Percentiles rank a stretch among this genome's conserved stretches.
These are phyloP conservation scores for Emydura subglobosa DNA, from an alignment of 2,113 vertebrate species.

Conservation along the genomic window DNA sequence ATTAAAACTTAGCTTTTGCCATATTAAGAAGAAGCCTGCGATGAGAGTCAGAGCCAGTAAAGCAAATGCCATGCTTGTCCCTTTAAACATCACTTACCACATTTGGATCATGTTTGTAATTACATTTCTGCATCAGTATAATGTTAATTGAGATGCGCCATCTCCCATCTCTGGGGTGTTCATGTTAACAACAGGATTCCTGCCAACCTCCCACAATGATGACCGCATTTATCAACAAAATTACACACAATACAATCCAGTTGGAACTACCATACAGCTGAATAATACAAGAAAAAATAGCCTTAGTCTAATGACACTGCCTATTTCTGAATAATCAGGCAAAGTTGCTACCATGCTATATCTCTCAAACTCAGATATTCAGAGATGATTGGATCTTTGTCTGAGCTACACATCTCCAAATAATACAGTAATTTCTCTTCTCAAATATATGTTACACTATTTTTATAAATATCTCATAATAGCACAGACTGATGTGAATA, in stretches of 20 bases:
- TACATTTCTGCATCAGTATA: neutral
- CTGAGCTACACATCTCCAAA: neutral
- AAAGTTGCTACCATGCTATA: neutral
- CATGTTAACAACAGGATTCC: neutral
- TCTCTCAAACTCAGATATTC: conserved; percentile 1
- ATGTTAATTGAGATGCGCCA: neutral
- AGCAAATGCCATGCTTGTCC: neutral
- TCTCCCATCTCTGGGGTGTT: neutral
- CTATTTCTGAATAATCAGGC: neutral
- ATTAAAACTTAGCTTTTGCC: neutral
- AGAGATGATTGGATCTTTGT: neutral
- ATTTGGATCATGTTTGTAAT: neutral
- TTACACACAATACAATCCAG: neutral
- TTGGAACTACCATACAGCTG: neutral
- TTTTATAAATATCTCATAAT: neutral
- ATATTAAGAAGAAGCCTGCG: neutral
- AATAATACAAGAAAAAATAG: conserved; percentile 26
- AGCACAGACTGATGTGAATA: neutral
- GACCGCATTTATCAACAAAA: neutral
- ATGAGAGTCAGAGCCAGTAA: neutral
- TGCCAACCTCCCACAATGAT: neutral
- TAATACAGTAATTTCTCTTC: neutral
- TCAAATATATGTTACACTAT: neutral
- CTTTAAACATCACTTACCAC: neutral
- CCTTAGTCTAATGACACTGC: neutral